Base-by-base conservation (phyloP, 2,888 invertebrate genomes). In the Bombylius discolor region DNA sequence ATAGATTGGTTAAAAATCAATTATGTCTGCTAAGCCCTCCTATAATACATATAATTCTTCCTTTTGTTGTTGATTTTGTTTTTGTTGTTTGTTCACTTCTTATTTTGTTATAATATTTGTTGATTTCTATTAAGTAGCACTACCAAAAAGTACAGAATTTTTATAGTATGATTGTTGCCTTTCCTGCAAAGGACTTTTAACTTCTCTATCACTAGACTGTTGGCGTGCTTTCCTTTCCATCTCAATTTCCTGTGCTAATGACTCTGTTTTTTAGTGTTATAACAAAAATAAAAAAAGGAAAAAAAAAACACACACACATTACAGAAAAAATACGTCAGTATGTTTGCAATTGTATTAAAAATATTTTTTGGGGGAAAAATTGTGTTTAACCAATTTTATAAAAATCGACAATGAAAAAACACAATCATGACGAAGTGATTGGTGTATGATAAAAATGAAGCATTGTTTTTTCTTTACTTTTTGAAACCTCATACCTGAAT, bases 131-230 rank as follows among this genome's bases (percentile, higher is more conserved):
- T 81, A 82, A 77, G 90, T 90, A 69, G 90, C 90, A 71, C 89
- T 89, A 66, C 89, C 89, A 74, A 90, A 91, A 62, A 91, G 79
- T 63, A 91, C 89, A 44, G 91, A 90, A 76, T 89, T 91, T 77
- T 91, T 91, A 78, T 90, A 91, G 76, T 91, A 91, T 11, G 70
- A 67, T 65, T 83, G 82, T 57, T 83, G 81, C 60, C 85, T 80
- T 74, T 90, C 90, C 66, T 89, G 87, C 60, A 90, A 79, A 45
- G 89, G 89, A 65, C 89, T 87, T 75, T 90, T 90, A 55, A 89
- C 89, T 70, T 90, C 90, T 62, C 87, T 81, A 69, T 90, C 90
- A 62, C 79, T 78, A 64, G 82, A 82, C 66, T 86, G 88, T 68
- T 87, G 87, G 62, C 89, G 83, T 50, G 85, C 82, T 74, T 91